These are phyloP conservation scores for Heterotis niloticus DNA, from an alignment of 2,113 vertebrate genomes.

Conservation along the genomic window DNA sequence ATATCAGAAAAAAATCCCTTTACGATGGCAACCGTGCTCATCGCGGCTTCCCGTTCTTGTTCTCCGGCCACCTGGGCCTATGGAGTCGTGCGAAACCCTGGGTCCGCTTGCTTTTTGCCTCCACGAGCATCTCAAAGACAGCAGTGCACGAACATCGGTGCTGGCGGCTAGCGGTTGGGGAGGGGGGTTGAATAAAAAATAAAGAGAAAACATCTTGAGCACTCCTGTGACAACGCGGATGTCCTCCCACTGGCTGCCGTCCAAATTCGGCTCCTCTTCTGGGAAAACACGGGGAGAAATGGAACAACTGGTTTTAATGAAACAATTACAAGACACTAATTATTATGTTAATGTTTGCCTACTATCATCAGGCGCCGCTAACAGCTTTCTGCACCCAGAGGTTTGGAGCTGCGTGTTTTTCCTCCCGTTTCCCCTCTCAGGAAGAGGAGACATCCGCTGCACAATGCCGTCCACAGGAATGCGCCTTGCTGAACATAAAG, in stretches of 20 bases:
- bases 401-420: slow-evolving; percentile 80
- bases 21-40: no score
- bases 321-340: slow-evolving; percentile 99
- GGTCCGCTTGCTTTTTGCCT: slow-evolving; percentile 74
- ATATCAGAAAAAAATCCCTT: no score
- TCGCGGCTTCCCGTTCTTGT: not conserved
- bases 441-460: slow-evolving; percentile 64
- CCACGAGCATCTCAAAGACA: slow-evolving; percentile 76
- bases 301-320: slow-evolving; percentile 99
- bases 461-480: slow-evolving; percentile 59
- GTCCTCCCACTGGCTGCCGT: slow-evolving; percentile 95
- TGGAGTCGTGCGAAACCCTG: not conserved
- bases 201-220: slow-evolving; percentile 84
- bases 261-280: slow-evolving; percentile 98
- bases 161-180: slow-evolving; percentile 73
- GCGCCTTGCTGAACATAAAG: slow-evolving; percentile 77
- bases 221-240: slow-evolving; percentile 88
- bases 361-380: slow-evolving; percentile 99
- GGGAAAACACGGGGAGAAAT: slow-evolving; percentile 99
- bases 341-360: slow-evolving; percentile 99
- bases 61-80: not conserved
- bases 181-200: slow-evolving; percentile 2
- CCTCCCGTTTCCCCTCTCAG: slow-evolving; percentile 44
- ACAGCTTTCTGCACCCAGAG: slow-evolving; percentile 99
- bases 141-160: slow-evolving; percentile 72